A percentile compares a stretch with the other conserved stretches of the same genome.
phyloP scores from a whole-genome alignment of 2,113 vertebrate genomes.

The Galeopterus variegatus region DNA sequence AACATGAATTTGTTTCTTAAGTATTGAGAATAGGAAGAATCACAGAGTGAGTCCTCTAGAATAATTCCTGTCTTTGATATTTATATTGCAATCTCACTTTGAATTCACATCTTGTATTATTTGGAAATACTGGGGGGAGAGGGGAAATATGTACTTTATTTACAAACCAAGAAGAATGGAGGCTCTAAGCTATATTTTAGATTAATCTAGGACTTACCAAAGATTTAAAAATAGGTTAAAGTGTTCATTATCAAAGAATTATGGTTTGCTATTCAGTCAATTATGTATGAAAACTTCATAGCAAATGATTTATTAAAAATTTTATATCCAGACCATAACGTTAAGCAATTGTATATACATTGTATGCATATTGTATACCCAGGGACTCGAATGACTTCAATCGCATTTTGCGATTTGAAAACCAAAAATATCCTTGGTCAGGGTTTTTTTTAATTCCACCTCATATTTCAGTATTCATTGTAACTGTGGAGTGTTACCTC shows the following conservation, averaged over 20 bases:
- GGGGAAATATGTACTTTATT: too few relatives aligned
- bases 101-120: background rate
- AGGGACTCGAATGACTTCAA: background rate
- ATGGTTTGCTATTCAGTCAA: too few relatives aligned
- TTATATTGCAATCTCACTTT: too few relatives aligned
- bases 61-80: background rate
- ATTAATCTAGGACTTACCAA: too few relatives aligned
- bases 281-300: too few relatives aligned
- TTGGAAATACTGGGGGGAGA: background rate
- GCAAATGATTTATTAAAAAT: too few relatives aligned
- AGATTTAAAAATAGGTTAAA: too few relatives aligned
- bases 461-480: background rate
- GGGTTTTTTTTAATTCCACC: background rate
- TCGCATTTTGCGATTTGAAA: background rate
- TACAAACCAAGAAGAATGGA: background rate
- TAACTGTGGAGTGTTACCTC: background rate
- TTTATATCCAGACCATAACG: background rate
- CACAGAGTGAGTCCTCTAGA: background rate
- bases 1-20: background rate
- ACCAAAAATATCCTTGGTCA: background rate
- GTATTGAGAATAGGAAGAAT: background rate
- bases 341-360: background rate
- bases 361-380: background rate
- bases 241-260: too few relatives aligned
- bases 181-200: background rate